Percentiles rank a stretch among this genome's conserved stretches.
Conservation (phyloP, 2,888 invertebrate species). For the Oxyteleia sp. region DNA sequence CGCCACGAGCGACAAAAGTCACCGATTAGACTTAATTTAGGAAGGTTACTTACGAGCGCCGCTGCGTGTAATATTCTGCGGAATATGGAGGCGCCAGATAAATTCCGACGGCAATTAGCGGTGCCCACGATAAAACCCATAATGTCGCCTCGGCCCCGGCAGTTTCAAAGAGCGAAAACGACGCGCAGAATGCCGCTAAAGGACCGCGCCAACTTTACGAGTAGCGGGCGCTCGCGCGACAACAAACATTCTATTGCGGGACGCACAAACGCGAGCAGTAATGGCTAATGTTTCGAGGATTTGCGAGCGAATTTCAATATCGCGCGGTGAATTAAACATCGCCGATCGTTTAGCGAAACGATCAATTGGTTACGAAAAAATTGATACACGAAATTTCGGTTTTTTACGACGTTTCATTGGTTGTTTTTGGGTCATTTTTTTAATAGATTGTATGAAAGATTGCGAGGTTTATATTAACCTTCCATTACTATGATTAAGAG, state of each 20-base stretch:
- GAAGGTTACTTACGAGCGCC: constrained; percentile 70
- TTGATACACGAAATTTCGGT: too few species aligned
- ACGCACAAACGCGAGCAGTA: neutral
- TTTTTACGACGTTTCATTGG: too few species aligned
- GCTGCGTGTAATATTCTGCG: constrained; percentile 64
- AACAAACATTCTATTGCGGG: constrained; percentile 33
- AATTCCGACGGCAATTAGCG: constrained; percentile 73
- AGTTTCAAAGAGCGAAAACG: constrained; percentile 54
- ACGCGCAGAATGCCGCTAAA: constrained; percentile 41
- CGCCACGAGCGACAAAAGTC: constrained; percentile 67
- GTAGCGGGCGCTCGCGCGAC: constrained; percentile 10
- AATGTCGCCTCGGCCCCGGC: constrained; percentile 74
- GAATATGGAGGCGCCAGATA: constrained; percentile 74
- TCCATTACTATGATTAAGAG: too few species aligned
- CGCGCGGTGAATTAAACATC: neutral
- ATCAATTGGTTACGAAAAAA: too few species aligned
- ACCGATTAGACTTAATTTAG: constrained; percentile 80
- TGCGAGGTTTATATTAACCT: too few species aligned
- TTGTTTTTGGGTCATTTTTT: too few species aligned
- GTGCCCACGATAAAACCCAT: constrained; percentile 81
- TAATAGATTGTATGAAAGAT: too few species aligned
- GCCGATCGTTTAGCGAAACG: neutral
- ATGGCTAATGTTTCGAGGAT: neutral
- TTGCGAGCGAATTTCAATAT: neutral
- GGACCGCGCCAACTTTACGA: constrained; percentile 33